Base-by-base conservation (phyloP, 2,888 invertebrate genomes). In the Gasteruption jaculator region DNA sequence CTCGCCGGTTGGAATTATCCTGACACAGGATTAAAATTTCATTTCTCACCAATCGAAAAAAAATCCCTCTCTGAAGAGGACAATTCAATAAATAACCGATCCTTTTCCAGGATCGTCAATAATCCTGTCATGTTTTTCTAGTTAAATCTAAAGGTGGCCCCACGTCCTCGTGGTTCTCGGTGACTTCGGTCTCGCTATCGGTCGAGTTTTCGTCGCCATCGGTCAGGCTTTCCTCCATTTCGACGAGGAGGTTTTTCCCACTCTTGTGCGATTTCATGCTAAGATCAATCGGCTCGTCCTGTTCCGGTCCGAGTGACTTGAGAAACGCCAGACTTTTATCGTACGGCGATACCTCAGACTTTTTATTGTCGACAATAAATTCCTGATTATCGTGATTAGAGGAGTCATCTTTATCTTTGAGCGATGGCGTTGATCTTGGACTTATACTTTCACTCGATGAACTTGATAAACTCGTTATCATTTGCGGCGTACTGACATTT, bases 241-340 rank as follows among this genome's bases (percentile, higher is more conserved):
- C 25, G 5, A 16, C 14, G 12, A 26, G 12, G 25, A 8, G 25
- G 6, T 25, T 40, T 16, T 40, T 38, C 5, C 25, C 41, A 6
- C 42, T 49, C 22, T 45, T 38, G 31, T 38, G 35, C 10, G 81
- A 78, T 60, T 82, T 85, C 71, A 86, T 83, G 38, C 86, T 87
- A 50, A 89, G 71, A 62, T 89, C 89, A 70, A 89, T 88, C 3
- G 89, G 89, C 59, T 83, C 82, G 49, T 86, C 86, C 63, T 87
- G 86, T 5, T 76, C 70, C 1, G 75, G 74, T 4, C 70, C 70
- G 7, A 72, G 52, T 0, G 68, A 64, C 29, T 64, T 57, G 10
- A 71, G 52, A 31, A 65, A 64, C 19, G 66, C 71, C 11, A 70
- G 29, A 25, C 67, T 66, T 46, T 68, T 61, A 43, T 64, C 63